Conservation (phyloP, 2,797 vertebrate species). For the Lateolabrax maculatus region DNA sequence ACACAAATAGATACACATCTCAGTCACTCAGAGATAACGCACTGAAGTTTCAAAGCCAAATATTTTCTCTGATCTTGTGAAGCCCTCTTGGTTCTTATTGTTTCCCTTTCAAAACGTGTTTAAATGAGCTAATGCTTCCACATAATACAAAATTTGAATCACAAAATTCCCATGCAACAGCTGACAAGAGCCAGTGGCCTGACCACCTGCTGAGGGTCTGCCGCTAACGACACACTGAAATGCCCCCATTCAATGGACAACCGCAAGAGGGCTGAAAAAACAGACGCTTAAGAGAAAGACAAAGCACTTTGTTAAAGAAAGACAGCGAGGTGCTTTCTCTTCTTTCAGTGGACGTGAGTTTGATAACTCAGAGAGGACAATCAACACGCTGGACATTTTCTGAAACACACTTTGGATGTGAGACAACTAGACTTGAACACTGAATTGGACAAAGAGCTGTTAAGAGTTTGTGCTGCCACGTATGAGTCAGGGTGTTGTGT, state of each 20-base stretch:
- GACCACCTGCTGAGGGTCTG: constrained; percentile 65
- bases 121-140: constrained; percentile 8
- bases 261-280: constrained; percentile 26
- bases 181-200: constrained; percentile 28
- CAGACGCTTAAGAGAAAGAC: constrained; percentile 36
- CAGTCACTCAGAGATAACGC: neutral
- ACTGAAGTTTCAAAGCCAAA: neutral
- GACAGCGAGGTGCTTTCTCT: constrained; percentile 23
- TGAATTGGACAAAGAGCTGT: neutral
- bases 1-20: neutral
- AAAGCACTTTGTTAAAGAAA: constrained; percentile 38
- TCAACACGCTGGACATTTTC: neutral
- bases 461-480: neutral
- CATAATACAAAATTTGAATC: neutral
- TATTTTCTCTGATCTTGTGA: constrained; percentile 6
- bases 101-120: constrained; percentile 5
- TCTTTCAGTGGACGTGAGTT: constrained; percentile 21
- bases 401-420: constrained; percentile 21
- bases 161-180: constrained; percentile 8
- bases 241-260: constrained; percentile 30
- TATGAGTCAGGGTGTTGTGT: constrained; percentile 13
- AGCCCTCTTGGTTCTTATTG: neutral
- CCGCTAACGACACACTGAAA: constrained; percentile 17
- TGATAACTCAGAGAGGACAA: constrained; percentile 20
- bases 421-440: neutral